These are phyloP conservation scores for Chelidonichthys spinosus DNA, from an alignment of 2,797 vertebrate genomes.

Conservation along the genomic window DNA sequence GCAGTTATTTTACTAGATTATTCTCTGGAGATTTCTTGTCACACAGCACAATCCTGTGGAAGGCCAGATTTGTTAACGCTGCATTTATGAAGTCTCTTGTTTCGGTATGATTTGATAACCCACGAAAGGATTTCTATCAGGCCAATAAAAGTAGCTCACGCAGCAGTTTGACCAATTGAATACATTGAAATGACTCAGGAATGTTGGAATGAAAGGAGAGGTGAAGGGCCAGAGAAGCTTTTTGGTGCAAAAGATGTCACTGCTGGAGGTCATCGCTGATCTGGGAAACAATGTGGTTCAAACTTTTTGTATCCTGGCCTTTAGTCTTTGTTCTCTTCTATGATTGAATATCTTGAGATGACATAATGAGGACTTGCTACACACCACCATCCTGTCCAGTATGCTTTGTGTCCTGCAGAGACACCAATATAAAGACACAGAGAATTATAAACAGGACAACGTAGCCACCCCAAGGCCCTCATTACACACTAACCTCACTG, in stretches of 20 bases:
- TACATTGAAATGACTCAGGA: constrained; percentile 9
- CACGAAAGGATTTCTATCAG: constrained; percentile 27
- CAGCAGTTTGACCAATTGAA: constrained; percentile 39
- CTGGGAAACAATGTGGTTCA: not conserved
- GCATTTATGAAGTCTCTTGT: constrained; percentile 50
- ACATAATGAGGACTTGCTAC: too few species aligned
- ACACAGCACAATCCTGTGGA: constrained; percentile 21
- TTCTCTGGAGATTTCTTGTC: constrained; percentile 29
- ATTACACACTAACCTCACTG: too few species aligned
- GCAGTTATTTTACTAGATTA: constrained; percentile 38
- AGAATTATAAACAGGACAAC: constrained; percentile 14
- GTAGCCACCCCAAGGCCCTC: not conserved
- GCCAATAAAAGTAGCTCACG: constrained; percentile 33
- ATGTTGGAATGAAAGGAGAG: constrained; percentile 9
- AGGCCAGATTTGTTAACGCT: constrained; percentile 35
- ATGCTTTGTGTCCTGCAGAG: too few species aligned
- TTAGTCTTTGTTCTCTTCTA: not conserved
- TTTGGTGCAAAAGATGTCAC: constrained; percentile 10
- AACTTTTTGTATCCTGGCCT: constrained; percentile 2
- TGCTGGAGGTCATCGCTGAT: constrained; percentile 5
- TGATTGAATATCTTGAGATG: not conserved
- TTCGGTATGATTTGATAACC: constrained; percentile 29
- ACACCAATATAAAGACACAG: not conserved
- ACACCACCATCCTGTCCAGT: not conserved
- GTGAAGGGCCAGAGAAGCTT: constrained; percentile 3